These are phyloP conservation scores for Plebejus anna DNA, from an alignment of 2,888 invertebrate genomes.

Conservation along the genomic window DNA sequence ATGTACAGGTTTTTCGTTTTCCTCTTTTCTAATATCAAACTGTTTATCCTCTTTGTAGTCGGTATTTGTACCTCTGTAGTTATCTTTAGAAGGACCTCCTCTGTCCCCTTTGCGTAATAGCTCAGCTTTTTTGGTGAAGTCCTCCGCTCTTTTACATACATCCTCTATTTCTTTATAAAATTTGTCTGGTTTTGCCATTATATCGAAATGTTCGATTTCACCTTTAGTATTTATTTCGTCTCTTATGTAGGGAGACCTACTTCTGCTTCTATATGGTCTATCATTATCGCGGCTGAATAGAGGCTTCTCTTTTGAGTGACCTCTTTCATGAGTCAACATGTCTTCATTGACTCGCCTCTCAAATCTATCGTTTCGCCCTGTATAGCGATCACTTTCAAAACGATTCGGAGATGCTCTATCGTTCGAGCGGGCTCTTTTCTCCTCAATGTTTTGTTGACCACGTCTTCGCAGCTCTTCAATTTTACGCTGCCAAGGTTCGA, in stretches of 20 bases:
- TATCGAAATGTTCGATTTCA: conserved; percentile 36
- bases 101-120: conserved; percentile 47
- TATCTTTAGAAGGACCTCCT: conserved; percentile 31
- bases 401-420: conserved; percentile 33
- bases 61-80: not conserved
- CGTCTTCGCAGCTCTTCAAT: conserved; percentile 32
- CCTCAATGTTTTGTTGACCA: conserved; percentile 34
- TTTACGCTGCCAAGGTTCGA: conserved; percentile 41
- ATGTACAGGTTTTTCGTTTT: not conserved
- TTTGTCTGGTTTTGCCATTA: conserved; percentile 38
- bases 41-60: not conserved
- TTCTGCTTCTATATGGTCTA: conserved; percentile 32
- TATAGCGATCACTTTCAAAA: conserved; percentile 33
- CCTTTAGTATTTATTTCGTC: conserved; percentile 36
- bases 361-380: conserved; percentile 33
- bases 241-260: conserved; percentile 33
- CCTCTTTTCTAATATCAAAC: not conserved
- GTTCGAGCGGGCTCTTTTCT: conserved; percentile 35
- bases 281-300: conserved; percentile 33
- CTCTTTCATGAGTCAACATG: conserved; percentile 35
- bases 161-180: conserved; percentile 63
- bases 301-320: conserved; percentile 44
- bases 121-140: conserved; percentile 59
- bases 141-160: conserved; percentile 59
- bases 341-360: conserved; percentile 34